Evolutionary conservation across 1,140 invertebrate genomes (phyloP), one percentile per base, ranked within the genome.

Genomic region (Zaprionus ghesquierei): DNA sequence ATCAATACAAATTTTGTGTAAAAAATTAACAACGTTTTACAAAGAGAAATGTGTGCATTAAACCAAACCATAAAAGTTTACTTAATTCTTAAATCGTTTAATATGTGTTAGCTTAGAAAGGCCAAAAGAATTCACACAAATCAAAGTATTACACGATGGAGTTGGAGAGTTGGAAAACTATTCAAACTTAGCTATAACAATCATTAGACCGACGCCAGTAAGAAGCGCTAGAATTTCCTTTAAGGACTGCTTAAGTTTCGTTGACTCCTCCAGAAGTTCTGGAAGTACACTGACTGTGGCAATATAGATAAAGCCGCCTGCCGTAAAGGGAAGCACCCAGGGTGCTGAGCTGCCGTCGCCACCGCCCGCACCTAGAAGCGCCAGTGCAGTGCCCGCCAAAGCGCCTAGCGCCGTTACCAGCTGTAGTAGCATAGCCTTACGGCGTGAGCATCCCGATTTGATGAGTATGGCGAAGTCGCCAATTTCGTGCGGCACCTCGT

Each of bases 401-500:
- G 99, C 99, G 63, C 99, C 99, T 68, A 99, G 77, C 6, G 99
- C 99, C 58, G 99, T 99, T 0, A 96, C 93, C 33, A 99, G 74
- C 93, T 99, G 98, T 25, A 97, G 96, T 91, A 96, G 95, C 23
- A 98, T 98, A 12, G 98, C 98, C 77, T 98, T 96, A 95, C 97
- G 98, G 66, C 96, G 93, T 23, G 95, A 96, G 93, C 99, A 99
- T 0, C 98, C 97, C 35, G 96, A 96, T 84, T 95, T 96, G n/a
- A 99, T 93, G 10, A 99, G 92, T 81, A 99, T 99, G 3, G 98
- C 98, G 92, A 99, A 99, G 92, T 99, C 98, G 0, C 98, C 98
- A 51, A 99, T 96, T 92, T 99, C 98, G 90, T 99, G 98, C 0
- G 98, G 98, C 61, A 99, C 97, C 93, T 99, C 98, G 89, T 99